phyloP scores from a whole-genome alignment of 2,888 invertebrate genomes.

The Aproaerema taeniolella region DNA sequence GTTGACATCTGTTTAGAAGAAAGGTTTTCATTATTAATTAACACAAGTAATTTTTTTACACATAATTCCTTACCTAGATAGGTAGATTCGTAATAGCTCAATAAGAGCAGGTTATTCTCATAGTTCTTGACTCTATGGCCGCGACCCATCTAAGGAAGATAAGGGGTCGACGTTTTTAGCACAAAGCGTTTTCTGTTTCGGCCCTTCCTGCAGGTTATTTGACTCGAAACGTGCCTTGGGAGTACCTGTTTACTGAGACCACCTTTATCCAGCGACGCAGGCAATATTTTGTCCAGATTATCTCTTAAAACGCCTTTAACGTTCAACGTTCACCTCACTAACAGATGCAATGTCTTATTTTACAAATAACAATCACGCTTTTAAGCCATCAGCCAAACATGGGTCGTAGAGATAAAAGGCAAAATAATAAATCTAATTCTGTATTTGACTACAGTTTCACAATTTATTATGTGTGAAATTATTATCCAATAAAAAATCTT shows the following conservation, averaged over 20 bases:
- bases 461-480: too few species aligned
- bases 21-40: too few species aligned
- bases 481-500: too few species aligned
- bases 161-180: conserved; percentile 75
- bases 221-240: conserved; percentile 62
- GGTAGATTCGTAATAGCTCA: too few species aligned
- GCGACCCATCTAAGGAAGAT: conserved; percentile 64
- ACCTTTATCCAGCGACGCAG: conserved; percentile 53
- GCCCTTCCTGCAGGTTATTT: conserved; percentile 67
- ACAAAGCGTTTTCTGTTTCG: conserved; percentile 73
- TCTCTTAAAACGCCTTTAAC: conserved; percentile 59
- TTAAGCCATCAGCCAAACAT: conserved; percentile 36
- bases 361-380: conserved; percentile 60
- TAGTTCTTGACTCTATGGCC: conserved; percentile 55
- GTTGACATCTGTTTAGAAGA: too few species aligned
- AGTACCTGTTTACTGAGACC: conserved; percentile 61
- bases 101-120: too few species aligned
- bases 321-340: conserved; percentile 44
- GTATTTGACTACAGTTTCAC: too few species aligned
- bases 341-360: conserved; percentile 62
- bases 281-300: conserved; percentile 67
- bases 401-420: conserved; percentile 32
- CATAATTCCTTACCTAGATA: too few species aligned
- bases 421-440: conserved; percentile 5
- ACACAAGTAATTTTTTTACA: too few species aligned